A percentile compares a stretch with the other conserved stretches of the same genome.
phyloP scores from a whole-genome alignment of 2,797 vertebrate genomes.

The Silurus lanzhouensis region DNA sequence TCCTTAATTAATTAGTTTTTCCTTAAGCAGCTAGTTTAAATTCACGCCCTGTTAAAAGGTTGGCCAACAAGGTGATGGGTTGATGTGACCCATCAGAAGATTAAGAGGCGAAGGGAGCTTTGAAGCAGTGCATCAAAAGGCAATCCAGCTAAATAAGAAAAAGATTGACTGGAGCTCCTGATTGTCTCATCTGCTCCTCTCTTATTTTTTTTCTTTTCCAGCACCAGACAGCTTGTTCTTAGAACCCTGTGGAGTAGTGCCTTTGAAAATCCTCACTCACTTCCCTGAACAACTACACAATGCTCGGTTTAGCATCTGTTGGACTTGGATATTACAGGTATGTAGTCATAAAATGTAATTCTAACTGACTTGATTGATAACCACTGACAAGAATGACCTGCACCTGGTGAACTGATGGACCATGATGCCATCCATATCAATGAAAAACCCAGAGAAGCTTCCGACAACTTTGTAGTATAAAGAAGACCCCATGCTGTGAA shows the following conservation, averaged over 20 bases:
- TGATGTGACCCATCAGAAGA: constrained; percentile 30
- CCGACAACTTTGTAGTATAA: constrained; percentile 20
- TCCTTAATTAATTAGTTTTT: constrained; percentile 32
- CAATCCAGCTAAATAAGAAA: constrained; percentile 41
- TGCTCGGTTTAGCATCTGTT: constrained; percentile 49
- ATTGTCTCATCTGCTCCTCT: constrained; percentile 28
- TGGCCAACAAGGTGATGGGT: constrained; percentile 18
- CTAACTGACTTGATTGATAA: constrained; percentile 44
- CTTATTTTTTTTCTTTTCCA: constrained; percentile 5
- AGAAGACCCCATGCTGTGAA: constrained; percentile 38
- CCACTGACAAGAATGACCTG: constrained; percentile 37
- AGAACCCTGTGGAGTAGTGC: constrained; percentile 43
- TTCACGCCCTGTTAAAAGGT: constrained; percentile 16
- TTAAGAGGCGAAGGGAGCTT: constrained; percentile 23
- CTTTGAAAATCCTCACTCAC: constrained; percentile 49
- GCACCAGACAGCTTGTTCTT: constrained; percentile 44
- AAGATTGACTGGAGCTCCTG: constrained; percentile 28
- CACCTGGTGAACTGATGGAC: constrained; percentile 33
- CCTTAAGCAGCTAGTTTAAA: constrained; percentile 35
- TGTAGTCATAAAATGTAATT: constrained; percentile 47
- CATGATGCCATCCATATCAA: constrained; percentile 43
- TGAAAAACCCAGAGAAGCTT: constrained; percentile 31
- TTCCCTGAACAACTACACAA: constrained; percentile 43
- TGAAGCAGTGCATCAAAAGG: constrained; percentile 39
- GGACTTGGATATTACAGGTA: constrained; percentile 37